These are phyloP conservation scores for Myotis brandtii DNA, from an alignment of 2,113 vertebrate species.

Conservation along the genomic window DNA sequence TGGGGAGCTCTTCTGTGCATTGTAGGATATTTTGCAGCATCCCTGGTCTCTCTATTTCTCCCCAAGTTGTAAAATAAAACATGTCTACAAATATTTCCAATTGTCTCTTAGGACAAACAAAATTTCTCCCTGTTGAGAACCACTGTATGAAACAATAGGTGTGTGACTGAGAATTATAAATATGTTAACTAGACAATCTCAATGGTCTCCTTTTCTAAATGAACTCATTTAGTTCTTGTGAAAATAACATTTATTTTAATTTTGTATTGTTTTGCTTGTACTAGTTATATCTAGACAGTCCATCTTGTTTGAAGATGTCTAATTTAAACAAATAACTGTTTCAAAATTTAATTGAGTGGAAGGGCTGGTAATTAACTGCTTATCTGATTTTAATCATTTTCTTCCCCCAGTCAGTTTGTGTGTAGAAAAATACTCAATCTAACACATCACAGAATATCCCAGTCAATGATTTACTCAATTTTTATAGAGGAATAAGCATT, in stretches of 20 bases:
- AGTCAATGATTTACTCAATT: neutral
- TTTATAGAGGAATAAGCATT: slow-evolving; percentile 35
- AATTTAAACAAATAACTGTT: slow-evolving; percentile 73
- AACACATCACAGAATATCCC: slow-evolving; percentile 16
- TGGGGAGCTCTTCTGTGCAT: neutral
- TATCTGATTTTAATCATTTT: slow-evolving; percentile 75
- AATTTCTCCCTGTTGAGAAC: slow-evolving; percentile 1
- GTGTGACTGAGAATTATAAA: slow-evolving; percentile 20
- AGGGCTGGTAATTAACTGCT: slow-evolving; percentile 64
- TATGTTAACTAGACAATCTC: slow-evolving; percentile 34
- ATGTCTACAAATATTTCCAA: neutral
- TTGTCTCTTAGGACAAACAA: neutral
- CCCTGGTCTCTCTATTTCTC: neutral
- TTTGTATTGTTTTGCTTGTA: slow-evolving; percentile 55
- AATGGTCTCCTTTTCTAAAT: slow-evolving; percentile 40
- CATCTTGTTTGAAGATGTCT: slow-evolving; percentile 66
- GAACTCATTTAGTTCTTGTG: slow-evolving; percentile 17
- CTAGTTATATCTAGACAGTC: slow-evolving; percentile 43
- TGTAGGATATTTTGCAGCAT: neutral
- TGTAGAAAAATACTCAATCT: slow-evolving; percentile 41
- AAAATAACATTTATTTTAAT: slow-evolving; percentile 68
- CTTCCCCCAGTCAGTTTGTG: slow-evolving; percentile 35
- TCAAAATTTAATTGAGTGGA: slow-evolving; percentile 73
- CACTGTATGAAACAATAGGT: neutral
- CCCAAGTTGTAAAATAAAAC: neutral